Percentiles rank a stretch among this genome's conserved stretches.
Evolutionary conservation across 2,888 invertebrate species (phyloP).

Genomic region (Trachelus tabidus): DNA sequence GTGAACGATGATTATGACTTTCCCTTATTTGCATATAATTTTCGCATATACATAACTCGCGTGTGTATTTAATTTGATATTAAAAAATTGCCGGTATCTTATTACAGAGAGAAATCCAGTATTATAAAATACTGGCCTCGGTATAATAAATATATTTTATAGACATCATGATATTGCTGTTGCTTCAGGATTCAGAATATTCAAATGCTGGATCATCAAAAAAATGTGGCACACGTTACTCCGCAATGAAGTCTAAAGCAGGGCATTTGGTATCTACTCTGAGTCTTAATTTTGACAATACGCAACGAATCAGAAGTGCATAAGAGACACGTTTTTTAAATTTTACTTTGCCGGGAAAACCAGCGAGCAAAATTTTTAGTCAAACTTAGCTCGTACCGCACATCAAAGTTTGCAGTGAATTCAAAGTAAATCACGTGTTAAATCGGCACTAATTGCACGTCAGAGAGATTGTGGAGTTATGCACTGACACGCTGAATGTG

Average conservation of each 20-base stretch:
- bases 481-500: neutral
- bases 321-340: neutral
- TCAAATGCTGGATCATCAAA: conserved; percentile 27
- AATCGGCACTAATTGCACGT: conserved; percentile 42
- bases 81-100: neutral
- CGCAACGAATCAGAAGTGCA: neutral
- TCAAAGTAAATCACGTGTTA: conserved; percentile 25
- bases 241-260: neutral
- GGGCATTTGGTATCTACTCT: neutral
- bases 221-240: conserved; percentile 30
- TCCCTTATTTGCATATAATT: neutral
- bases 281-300: neutral
- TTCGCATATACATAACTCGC: neutral
- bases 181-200: conserved; percentile 35
- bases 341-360: neutral
- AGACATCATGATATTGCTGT: conserved; percentile 1
- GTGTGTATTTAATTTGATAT: neutral
- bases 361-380: neutral
- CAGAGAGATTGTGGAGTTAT: conserved; percentile 22
- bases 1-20: neutral
- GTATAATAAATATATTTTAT: neutral
- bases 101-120: neutral
- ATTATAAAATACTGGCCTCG: neutral
- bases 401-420: conserved; percentile 14
- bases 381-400: neutral